Conservation (phyloP, 2,888 invertebrate species). For the Diachrysia chrysitis region DNA sequence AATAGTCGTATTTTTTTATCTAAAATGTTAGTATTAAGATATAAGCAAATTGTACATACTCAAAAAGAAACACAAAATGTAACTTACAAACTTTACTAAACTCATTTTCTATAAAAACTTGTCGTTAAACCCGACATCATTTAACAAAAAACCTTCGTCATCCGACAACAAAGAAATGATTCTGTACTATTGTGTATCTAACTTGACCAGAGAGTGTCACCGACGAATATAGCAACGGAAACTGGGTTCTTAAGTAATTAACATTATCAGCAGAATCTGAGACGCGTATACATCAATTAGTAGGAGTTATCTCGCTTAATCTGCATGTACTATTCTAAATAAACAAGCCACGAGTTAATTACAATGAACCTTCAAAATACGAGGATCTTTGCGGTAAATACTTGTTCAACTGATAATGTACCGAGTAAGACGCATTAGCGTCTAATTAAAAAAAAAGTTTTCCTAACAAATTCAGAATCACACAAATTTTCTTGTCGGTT, state of each 20-base stretch:
- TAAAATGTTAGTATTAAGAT: too few species aligned
- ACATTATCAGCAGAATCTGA: slow-evolving; percentile 39
- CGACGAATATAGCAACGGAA: slow-evolving; percentile 36
- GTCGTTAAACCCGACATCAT: too few species aligned
- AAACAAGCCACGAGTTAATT: neutral
- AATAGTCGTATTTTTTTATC: too few species aligned
- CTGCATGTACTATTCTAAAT: slow-evolving; percentile 19
- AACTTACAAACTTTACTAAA: neutral
- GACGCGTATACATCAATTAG: slow-evolving; percentile 27
- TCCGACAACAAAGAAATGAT: too few species aligned
- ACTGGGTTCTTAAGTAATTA: slow-evolving; percentile 41
- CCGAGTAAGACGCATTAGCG: neutral
- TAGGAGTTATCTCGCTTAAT: slow-evolving; percentile 27
- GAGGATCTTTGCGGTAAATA: neutral
- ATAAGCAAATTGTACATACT: too few species aligned
- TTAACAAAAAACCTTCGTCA: too few species aligned
- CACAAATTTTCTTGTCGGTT: neutral
- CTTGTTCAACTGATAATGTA: neutral
- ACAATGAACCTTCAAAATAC: neutral
- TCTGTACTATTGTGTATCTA: neutral
- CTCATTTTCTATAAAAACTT: neutral
- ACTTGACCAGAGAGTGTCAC: slow-evolving; percentile 9
- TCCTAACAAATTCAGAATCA: neutral
- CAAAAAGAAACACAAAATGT: too few species aligned
- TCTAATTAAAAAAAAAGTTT: slow-evolving; percentile 2